Base-by-base conservation (phyloP, 1,140 invertebrate genomes). In the Hesperophylax magnus region DNA sequence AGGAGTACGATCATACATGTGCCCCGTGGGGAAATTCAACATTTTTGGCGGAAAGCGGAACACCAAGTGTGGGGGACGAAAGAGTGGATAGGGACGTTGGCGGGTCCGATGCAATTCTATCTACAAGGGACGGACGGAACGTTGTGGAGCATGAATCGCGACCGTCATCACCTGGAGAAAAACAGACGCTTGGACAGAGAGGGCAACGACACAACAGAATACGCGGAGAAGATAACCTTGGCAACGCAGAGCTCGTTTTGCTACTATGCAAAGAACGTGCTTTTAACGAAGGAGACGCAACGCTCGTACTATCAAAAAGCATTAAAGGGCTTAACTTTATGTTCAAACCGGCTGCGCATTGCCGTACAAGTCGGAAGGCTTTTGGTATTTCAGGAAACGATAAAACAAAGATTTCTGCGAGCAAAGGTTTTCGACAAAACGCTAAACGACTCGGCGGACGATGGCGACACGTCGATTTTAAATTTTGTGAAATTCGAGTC, bases 331-430 rank as follows among this genome's bases (percentile, higher is more conserved):
- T 85, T 81, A 65, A 72, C 54, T 52, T 81, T 20, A 47, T 79
- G 61, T 81, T 81, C 60, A 60, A 61, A n/a, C 84, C 76, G 77
- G 52, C 47, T 85, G 56, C 74, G 72, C 27, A 84, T 56, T 20
- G 81, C 78, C 52, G 24, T 83, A 78, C 60, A 77, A 39, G 84
- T 86, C 67, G 72, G 81, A 74, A 72, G 82, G 80, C 80, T 81
- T 77, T 31, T 86, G 85, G 84, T 86, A 86, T 86, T 85, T 86
- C 81, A 83, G 80, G 85, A 85, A 71, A 74, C 71, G 47, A 5
- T 79, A 79, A 78, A 84, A 69, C 81, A 85, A 69, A 58, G 82
- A 81, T 61, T 86, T 31, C 81, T 75, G 54, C 20, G 56, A 22
- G 77, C 61, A 17, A 72, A 53, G n/a, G 17, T 60, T 84, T 78